phyloP scores from a whole-genome alignment of 2,888 invertebrate genomes.

The Pediacus dermestoides region DNA sequence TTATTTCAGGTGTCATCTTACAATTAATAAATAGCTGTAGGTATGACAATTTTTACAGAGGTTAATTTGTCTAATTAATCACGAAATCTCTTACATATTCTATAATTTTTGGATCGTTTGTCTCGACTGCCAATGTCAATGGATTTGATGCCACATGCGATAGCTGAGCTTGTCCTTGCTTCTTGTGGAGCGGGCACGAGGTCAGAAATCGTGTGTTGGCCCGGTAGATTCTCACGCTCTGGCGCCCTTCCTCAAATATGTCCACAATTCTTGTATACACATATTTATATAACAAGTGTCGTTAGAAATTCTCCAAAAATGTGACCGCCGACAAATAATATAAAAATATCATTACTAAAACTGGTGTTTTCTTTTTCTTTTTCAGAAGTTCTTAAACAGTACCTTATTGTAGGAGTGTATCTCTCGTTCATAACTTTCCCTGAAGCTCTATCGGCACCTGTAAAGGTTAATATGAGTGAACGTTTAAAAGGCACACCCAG shows the following conservation, averaged over 20 bases:
- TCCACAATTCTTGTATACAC: conserved; percentile 43
- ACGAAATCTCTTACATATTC: too few species aligned
- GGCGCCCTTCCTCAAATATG: conserved; percentile 43
- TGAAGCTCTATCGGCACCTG: conserved; percentile 42
- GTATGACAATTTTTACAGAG: too few species aligned
- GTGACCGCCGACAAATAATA: conserved; percentile 34
- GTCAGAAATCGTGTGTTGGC: conserved; percentile 31
- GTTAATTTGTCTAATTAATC: too few species aligned
- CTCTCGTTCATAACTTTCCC: conserved; percentile 41
- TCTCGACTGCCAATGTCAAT: too few species aligned
- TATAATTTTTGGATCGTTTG: too few species aligned
- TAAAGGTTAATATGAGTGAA: conserved; percentile 23
- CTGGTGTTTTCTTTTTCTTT: too few species aligned
- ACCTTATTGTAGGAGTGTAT: conserved; percentile 47
- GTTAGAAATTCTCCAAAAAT: conserved; percentile 35
- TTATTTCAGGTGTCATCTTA: too few species aligned
- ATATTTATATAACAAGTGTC: conserved; percentile 41
- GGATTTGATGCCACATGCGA: conserved; percentile 7
- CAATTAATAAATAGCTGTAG: too few species aligned
- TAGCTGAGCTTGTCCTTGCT: conserved; percentile 25
- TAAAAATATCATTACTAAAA: conserved; percentile 15
- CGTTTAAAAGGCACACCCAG: conserved; percentile 41
- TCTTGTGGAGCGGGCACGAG: conserved; percentile 29
- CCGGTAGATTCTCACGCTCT: conserved; percentile 47
- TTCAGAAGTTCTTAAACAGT: conserved; percentile 51